Evolutionary conservation across 2,888 invertebrate genomes (phyloP), one percentile per base, ranked within the genome.

Genomic region (Copidosoma aretas): DNA sequence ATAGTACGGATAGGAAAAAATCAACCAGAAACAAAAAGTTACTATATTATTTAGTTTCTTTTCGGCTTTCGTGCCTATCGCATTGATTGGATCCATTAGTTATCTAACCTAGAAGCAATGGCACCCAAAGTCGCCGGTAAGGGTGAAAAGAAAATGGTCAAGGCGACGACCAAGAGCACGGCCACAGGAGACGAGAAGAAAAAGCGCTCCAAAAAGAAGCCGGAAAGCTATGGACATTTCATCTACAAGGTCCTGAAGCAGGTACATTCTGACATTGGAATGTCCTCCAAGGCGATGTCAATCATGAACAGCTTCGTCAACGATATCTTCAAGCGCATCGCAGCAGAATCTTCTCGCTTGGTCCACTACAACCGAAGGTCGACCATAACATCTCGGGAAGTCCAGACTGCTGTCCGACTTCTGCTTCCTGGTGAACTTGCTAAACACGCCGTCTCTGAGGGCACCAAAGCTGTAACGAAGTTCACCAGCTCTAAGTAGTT

Each of bases 231-330:
- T 77, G 86, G 87, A n/a, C 0, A 86, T 87, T 89, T 89, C 77
- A 84, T 91, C 15, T 90, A 88, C 84, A 91, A 53, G 32, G 60
- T 60, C n/a, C 77, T 91, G 67, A 86, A 87, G 75, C 86, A 87
- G 74, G 86, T 90, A 0, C 88, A 89, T 73, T 87, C 88, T 0
- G 89, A 90, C 79, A 85, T 89, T 53, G 89, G 90, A 0, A 89
- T 92, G 61, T 90, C 91, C 0, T 87, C 86, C 32, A 90, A 91
- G 75, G 89, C 91, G 0, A 91, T 91, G 89, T 81, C 86, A 74
- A 91, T 92, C 73, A 91, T 92, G 90, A 91, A 91, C 81, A 89
- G 88, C 75, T 92, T 92, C 71, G 89, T 93, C 0, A 90, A 32
- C 32, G 32, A 32, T 8, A 32, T 32, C 32, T 32, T 32, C 32